Base-by-base conservation (phyloP, 1,140 invertebrate species). In the Drosophila pectinifera region DNA sequence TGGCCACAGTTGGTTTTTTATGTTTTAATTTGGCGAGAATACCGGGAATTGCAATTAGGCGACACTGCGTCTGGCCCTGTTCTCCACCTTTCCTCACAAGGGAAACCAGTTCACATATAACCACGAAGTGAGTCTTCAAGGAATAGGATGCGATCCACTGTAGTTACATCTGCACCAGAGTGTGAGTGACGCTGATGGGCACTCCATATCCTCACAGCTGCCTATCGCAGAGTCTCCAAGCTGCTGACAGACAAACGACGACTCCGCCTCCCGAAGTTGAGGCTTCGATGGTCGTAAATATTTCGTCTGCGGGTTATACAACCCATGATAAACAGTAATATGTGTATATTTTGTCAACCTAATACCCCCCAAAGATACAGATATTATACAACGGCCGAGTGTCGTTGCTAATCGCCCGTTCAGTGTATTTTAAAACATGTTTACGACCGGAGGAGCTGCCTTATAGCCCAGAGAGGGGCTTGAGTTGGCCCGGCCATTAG, bases 201-300 rank as follows among this genome's bases (percentile, higher is more conserved):
- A 18, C 43, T 61, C 56, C 49, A 36, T 36, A 14, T 43, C 68
- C n/a, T n/a, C 54, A 34, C 59, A 75, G 51, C 73, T 75, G 59
- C 59, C 59, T 58, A 56, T 63, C 36, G 39, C 5, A n/a, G 18
- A 16, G 34, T 48, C 36, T 48, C 26, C 18, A 14, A 28, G 34
- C 41, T 51, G 78, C 18, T 76, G 82, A 86, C 68, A 69, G 83
- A 88, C 79, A 65, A 86, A 88, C 83, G 84, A 88, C 26, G 41
- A 31, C 31, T 38, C 24, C 49, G 45, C 48, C 49, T 57, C 31
- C 38, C 20, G 26, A 34, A 58, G 34, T 14, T n/a, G 24, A 31
- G 34, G 54, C 22, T 22, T 36, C 24, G 26, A 28, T 42, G 34
- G 36, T 76, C 83, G 58, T 86, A 86, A 86, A 86, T 88, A 76